Base-by-base conservation (phyloP, 2,888 invertebrate species). In the Phyto melanocephala region DNA sequence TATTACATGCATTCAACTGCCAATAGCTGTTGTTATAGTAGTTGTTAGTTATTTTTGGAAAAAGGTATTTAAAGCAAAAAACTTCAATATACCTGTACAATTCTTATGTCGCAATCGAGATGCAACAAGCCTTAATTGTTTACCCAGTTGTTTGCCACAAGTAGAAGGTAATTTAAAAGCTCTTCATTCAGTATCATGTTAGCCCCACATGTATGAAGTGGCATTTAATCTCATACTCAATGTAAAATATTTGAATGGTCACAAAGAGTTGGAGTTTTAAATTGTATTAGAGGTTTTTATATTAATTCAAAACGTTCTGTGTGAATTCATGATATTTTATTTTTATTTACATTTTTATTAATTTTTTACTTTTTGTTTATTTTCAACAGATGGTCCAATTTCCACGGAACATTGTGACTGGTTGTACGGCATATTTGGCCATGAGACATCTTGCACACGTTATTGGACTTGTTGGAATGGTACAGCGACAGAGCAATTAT, bases 391-490 rank as follows among this genome's bases (percentile, higher is more conserved):
- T 91, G 94, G 96, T 13, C 97, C 97, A 42, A 94, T 96, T 85
- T 94, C 95, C 63, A 94, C 95, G 1, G 97, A 97, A 86, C 97
- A 97, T 89, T 97, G 97, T 88, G 97, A 96, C 90, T 97, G 97
- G 97, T 92, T 97, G 86, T 97, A 97, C 91, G 97, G 97, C 58
- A 97, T 97, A 89, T 97, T 97, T 92, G 97, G 97, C 0, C 97
- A 97, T 91, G 97, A 97, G 92, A 97, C 97, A 0, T 97, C 96
- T 1, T 97, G 97, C 92, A 97, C 97, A 4, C 93, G 97, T 62
- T 97, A 97, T 90, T 97, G 97, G 97, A 97, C 97, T 0, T 97
- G 97, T 90, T 97, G 97, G 97, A 97, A 97, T 91, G 97, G 97
- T 15, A 97, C 97, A 0, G 95, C 97, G 11, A 97, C 96, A 0